A percentile compares a stretch with the other conserved stretches of the same genome.
phyloP scores from a whole-genome alignment of 2,888 invertebrate species.

The Coleophora flavipennella region DNA sequence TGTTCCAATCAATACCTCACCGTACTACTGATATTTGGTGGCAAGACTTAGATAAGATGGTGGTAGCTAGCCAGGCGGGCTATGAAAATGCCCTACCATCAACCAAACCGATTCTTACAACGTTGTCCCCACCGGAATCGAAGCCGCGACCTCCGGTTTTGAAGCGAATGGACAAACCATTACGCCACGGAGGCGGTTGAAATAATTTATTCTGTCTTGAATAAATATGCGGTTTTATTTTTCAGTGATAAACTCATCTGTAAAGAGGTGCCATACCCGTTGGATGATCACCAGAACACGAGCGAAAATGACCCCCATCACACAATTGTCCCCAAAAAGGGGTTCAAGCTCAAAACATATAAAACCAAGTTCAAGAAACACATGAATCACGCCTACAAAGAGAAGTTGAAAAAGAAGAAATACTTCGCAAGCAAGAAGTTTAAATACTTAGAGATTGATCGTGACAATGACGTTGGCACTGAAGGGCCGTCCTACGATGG shows the following conservation, averaged over 20 bases:
- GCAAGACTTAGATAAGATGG: no score
- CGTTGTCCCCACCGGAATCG: no score
- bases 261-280: constrained; percentile 37
- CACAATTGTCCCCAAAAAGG: constrained; percentile 55
- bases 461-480: constrained; percentile 39
- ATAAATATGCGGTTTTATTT: constrained; percentile 13
- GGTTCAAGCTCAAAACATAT: constrained; percentile 45
- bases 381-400: constrained; percentile 25
- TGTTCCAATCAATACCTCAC: no score
- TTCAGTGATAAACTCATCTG: constrained; percentile 40
- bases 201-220: neutral
- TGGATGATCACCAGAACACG: constrained; percentile 38
- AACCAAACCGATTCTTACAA: no score
- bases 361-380: constrained; percentile 46
- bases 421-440: constrained; percentile 42
- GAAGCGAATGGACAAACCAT: no score
- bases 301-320: constrained; percentile 45
- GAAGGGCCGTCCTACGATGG: constrained; percentile 47
- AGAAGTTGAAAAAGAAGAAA: constrained; percentile 47
- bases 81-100: no score
- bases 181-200: no score
- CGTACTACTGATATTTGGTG: no score
- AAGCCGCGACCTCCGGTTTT: no score
- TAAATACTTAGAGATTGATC: constrained; percentile 29
- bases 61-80: no score